Base-by-base conservation (phyloP, 2,113 vertebrate genomes). In the Chrysemys picta region DNA sequence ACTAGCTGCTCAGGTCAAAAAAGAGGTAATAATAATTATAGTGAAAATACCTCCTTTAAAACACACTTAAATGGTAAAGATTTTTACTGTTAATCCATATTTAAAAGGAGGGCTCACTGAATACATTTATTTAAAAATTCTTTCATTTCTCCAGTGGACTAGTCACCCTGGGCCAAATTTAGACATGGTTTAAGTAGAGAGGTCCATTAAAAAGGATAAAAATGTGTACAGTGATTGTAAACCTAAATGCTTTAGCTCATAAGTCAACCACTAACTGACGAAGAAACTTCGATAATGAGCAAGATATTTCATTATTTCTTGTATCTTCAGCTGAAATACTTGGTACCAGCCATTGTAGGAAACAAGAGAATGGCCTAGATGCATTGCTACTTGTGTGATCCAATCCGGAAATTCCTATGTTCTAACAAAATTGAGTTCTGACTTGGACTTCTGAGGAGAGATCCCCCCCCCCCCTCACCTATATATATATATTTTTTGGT, bases 391-490 rank as follows among this genome's bases (percentile, higher is more conserved):
- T 93, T 38, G 49, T 88, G 29, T 91, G 65, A 45, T 2, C 45
- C 11, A 53, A 11, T 52, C 25, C 88, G 82, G 38, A 88, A 89
- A 52, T 53, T 11, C 72, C 31, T 76, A 2, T 31, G 3, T 90
- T 7, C 80, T 85, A 80, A 52, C 3, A 27, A 56, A 53, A 17
- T 76, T 69, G 80, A 84, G 87, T 22, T 89, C 35, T 53, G 76
- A 0, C 1, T 95, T 22, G 11, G 24, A 50, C 17, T 82, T 96
- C 94, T 93, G 42, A 84, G 52, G 19, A 29, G 47, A 89, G 8
- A 2, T 7, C 4, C 50, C 31, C 5, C 1, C 50, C 31, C 5
- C 1, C 1, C 80, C 93, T 5, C 6, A n/a, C 8, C 35, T 21
- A 19, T 84, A 4, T 5, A 3, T 88, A 2, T 80, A 42, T 42